Base-by-base conservation (phyloP, 2,888 invertebrate species). In the Orthonevra nobilis region DNA sequence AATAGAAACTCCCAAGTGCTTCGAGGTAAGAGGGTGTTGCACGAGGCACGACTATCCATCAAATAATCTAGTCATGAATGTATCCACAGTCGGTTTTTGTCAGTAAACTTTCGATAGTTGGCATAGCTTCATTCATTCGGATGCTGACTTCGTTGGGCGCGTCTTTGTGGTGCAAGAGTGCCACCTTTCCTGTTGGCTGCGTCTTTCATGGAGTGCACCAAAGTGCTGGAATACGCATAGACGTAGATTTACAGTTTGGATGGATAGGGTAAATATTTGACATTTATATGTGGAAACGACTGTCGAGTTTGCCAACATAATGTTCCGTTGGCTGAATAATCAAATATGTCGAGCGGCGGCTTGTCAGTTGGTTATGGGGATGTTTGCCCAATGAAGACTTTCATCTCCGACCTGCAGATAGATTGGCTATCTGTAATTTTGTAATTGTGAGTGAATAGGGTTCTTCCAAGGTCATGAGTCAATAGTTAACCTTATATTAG, bases 71-170 rank as follows among this genome's bases (percentile, higher is more conserved):
- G n/a, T n/a, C n/a, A n/a, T n/a, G n/a, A n/a, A n/a, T n/a, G n/a
- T n/a, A n/a, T n/a, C n/a, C n/a, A n/a, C n/a, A 63, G 72, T 44
- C 28, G 54, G 30, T 26, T 64, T 60, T 54, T 69, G 68, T 54
- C 69, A 69, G 61, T 75, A 74, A 70, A 77, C 77, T 77, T 72
- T 77, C 64, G 72, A 66, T 72, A 79, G 48, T 58, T 56, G 56
- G 42, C 19, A 30, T 46, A 6, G 23, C 19, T 63, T 30, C 38
- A 56, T 72, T 63, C 38, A 48, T 28, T 26, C n/a, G 19, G 34
- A 63, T n/a, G n/a, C n/a, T 46, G 70, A 46, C 63, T 30, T 63
- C 70, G 58, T 56, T 48, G 26, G n/a, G 15, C 14, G 38, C 40
- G 34, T 28, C 30, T 7, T 14, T 26, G 63, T 44, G 50, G 44